A percentile compares a stretch with the other conserved stretches of the same genome.
Evolutionary conservation across 2,888 invertebrate genomes (phyloP).

Genomic region (Palloptera scutellata): DNA sequence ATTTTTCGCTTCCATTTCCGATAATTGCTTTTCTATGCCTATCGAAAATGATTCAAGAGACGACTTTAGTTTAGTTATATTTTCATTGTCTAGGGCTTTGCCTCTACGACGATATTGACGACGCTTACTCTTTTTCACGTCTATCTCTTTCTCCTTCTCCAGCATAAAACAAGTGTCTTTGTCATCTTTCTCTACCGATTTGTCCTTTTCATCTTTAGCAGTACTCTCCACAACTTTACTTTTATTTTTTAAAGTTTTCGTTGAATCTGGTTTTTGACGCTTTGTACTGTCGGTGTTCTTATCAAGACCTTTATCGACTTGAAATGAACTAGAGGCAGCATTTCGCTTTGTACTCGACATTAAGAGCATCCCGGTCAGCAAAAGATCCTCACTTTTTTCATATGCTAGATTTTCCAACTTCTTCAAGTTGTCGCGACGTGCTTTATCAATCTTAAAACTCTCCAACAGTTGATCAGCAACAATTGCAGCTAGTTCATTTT

Average conservation of each 20-base stretch:
- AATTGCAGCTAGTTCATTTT: constrained; percentile 63
- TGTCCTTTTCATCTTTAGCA: constrained; percentile 17
- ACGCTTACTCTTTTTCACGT: constrained; percentile 40
- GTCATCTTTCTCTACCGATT: background rate
- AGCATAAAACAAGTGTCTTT: background rate
- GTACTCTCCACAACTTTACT: constrained; percentile 25
- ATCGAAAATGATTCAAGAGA: constrained; percentile 61
- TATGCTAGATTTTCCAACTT: constrained; percentile 62
- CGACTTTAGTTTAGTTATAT: constrained; percentile 58
- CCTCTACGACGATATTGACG: constrained; percentile 50
- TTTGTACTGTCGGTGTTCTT: constrained; percentile 31
- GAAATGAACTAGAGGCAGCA: constrained; percentile 39
- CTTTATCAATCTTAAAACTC: constrained; percentile 64
- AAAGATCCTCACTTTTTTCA: constrained; percentile 61
- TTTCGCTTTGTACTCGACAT: constrained; percentile 63
- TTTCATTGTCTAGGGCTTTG: constrained; percentile 54
- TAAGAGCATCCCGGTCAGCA: constrained; percentile 61
- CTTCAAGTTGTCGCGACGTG: constrained; percentile 61
- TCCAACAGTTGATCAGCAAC: constrained; percentile 63
- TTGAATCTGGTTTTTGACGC: constrained; percentile 29
- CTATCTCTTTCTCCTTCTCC: constrained; percentile 24
- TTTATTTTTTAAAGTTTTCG: constrained; percentile 28
- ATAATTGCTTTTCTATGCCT: constrained; percentile 55
- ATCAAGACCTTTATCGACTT: constrained; percentile 19
- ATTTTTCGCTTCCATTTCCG: constrained; percentile 47